Conservation (phyloP, 2,797 vertebrate species). For the Spondyliosoma cantharus region DNA sequence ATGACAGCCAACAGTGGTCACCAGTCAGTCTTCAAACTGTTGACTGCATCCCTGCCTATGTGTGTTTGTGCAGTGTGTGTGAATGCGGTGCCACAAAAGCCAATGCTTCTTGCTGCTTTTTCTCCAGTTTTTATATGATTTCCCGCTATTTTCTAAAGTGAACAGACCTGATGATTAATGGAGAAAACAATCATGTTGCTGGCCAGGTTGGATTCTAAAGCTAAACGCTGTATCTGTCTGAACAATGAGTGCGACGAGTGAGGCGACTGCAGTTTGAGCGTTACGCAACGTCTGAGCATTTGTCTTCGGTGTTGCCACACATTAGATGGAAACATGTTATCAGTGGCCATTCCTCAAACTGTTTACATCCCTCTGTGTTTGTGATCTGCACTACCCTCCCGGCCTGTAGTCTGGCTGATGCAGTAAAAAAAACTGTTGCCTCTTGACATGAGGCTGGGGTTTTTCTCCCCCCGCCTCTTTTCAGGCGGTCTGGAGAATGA, state of each 20-base stretch:
- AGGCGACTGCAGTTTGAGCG: not conserved
- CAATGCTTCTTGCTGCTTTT: too few species aligned
- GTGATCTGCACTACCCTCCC: constrained; percentile 32
- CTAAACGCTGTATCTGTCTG: not conserved
- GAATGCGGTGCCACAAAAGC: not conserved
- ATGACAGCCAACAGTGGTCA: not conserved
- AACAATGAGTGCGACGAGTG: not conserved
- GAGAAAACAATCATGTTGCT: not conserved
- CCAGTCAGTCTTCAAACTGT: not conserved
- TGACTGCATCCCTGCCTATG: not conserved
- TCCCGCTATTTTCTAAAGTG: too few species aligned
- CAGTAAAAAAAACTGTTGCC: constrained; percentile 63
- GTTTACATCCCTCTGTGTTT: constrained; percentile 62
- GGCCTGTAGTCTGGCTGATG: constrained; percentile 55
- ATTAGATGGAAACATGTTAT: constrained; percentile 48
- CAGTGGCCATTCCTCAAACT: constrained; percentile 41
- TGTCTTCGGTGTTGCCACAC: constrained; percentile 26
- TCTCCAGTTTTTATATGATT: too few species aligned
- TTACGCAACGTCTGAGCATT: constrained; percentile 24
- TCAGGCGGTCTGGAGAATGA: constrained; percentile 78
- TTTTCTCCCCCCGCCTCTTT: constrained; percentile 21
- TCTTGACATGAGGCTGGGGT: constrained; percentile 50
- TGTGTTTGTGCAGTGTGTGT: not conserved
- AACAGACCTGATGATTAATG: too few species aligned
- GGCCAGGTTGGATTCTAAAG: not conserved